Base-by-base conservation (phyloP, 2,888 invertebrate species). In the Mythimna albipuncta region DNA sequence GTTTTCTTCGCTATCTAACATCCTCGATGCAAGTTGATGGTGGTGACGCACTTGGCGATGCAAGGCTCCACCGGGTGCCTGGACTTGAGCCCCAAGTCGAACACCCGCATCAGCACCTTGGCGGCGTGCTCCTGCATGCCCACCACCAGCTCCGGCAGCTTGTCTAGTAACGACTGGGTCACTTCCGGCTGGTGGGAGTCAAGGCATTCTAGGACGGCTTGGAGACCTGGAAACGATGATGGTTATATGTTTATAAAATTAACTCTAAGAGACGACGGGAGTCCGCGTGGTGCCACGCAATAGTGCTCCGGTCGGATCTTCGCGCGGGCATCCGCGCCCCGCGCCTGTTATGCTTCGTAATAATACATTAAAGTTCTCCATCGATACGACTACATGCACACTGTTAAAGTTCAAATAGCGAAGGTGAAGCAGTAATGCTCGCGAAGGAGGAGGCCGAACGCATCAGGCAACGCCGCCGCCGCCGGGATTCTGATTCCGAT, bases 51-150 rank as follows among this genome's bases (percentile, higher is more conserved):
- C 90, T 98, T 98, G 72, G 97, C 97, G 81, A 99, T 97, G 91
- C 98, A 97, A 21, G 97, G 93, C 76, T 97, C 97, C 0, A 98
- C 98, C 85, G 98, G 98, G 72, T 98, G 97, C 74, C 98, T 97
- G 9, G 98, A 98, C 82, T 97, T 97, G 75, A 98, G 97, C 5
- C 99, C 99, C 61, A 99, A 96, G 82, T 97, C 97, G 94, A 99
- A 99, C 1, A 98, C 98, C 77, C 97, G 97, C 89, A 97, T 97
- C 85, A 99, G 96, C 66, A 99, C 96, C 68, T 97, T 97, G 70
- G 97, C 97, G 0, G 98, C 98, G 92, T 98, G 97, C 93, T 99
- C 99, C 95, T 98, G 98, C 96, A 98, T 97, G 79, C 98, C 97
- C 16, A 98, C 96, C 68, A 98, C 97, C 80, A 99, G 97, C 88